phyloP scores from a whole-genome alignment of 2,113 vertebrate genomes.

The Tautogolabrus adspersus region DNA sequence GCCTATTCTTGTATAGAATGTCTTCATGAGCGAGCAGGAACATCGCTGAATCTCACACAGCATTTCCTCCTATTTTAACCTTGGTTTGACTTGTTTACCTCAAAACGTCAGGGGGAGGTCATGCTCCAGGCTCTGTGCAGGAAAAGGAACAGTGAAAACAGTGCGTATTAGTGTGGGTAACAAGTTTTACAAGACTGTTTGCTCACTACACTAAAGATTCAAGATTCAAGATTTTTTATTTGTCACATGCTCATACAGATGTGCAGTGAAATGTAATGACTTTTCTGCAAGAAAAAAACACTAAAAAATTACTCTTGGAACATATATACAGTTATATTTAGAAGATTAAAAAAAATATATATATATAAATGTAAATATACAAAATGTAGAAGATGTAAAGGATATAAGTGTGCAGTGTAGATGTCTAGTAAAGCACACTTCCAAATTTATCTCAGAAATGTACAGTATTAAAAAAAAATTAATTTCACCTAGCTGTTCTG shows the following conservation, averaged over 20 bases:
- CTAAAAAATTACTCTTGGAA: too few species aligned
- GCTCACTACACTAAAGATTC: neutral
- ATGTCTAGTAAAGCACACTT: too few species aligned
- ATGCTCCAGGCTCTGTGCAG: conserved; percentile 35
- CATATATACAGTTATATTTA: too few species aligned
- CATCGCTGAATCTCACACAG: conserved; percentile 69
- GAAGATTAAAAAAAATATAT: too few species aligned
- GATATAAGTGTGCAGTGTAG: too few species aligned
- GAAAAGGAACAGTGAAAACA: conserved; percentile 40
- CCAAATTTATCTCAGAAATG: conserved; percentile 27
- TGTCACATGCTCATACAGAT: too few species aligned
- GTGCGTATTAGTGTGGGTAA: conserved; percentile 3
- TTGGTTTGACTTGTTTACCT: conserved; percentile 78
- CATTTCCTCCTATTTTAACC: conserved; percentile 76
- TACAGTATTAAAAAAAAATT: too few species aligned
- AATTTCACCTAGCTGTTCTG: conserved; percentile 2
- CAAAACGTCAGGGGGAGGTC: conserved; percentile 68
- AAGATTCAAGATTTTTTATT: neutral
- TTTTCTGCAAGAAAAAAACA: neutral
- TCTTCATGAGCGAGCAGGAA: conserved; percentile 65
- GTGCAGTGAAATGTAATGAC: too few species aligned
- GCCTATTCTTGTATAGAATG: conserved; percentile 82
- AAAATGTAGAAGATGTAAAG: too few species aligned
- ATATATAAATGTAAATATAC: too few species aligned
- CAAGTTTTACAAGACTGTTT: conserved; percentile 41